These are phyloP conservation scores for Glyphotaelius pellucidus DNA, from an alignment of 2,888 invertebrate genomes.

Conservation along the genomic window DNA sequence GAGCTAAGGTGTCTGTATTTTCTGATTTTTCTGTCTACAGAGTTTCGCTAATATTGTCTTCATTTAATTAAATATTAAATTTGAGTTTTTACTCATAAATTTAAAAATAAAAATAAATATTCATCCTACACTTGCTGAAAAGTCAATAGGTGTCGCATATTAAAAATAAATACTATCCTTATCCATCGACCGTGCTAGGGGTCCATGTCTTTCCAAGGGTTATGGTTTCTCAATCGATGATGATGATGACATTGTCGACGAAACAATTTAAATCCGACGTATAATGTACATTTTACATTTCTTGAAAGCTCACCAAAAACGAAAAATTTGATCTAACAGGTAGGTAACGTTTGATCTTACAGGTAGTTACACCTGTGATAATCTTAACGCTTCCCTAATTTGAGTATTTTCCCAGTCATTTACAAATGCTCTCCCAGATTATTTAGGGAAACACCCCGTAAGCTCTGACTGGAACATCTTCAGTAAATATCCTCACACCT, in stretches of 20 bases:
- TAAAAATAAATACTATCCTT: no score
- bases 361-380: not conserved
- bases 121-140: no score
- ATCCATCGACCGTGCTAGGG: no score
- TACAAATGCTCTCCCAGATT: not conserved
- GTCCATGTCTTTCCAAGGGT: not conserved
- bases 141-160: no score
- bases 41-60: no score
- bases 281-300: not conserved
- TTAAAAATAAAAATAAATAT: no score
- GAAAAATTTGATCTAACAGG: no score
- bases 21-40: no score
- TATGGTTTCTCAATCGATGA: not conserved
- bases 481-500: not conserved
- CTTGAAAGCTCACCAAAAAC: not conserved
- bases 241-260: not conserved
- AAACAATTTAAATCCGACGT: not conserved
- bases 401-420: not conserved
- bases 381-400: not conserved
- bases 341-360: not conserved
- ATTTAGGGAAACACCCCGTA: not conserved
- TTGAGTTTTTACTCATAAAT: no score
- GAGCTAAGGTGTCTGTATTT: no score
- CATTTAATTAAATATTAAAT: no score
- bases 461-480: not conserved